Conservation (phyloP, 2,888 invertebrate species). For the Ornithoptera alexandrae region DNA sequence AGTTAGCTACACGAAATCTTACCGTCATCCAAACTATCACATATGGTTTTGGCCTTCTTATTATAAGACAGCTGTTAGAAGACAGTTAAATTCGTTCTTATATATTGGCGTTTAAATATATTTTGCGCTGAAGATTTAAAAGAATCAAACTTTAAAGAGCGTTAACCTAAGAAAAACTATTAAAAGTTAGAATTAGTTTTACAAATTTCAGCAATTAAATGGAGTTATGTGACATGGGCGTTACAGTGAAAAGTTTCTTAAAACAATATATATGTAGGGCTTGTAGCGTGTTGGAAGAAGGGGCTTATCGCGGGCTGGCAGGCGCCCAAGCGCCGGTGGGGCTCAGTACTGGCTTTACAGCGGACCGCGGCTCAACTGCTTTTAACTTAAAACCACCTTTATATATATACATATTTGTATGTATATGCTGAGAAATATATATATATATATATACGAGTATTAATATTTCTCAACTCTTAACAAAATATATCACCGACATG, state of each 20-base stretch:
- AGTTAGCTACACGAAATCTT: no score
- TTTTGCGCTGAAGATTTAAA: no score
- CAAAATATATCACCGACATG: no score
- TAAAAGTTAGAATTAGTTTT: slow-evolving; percentile 29
- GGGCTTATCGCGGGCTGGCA: slow-evolving; percentile 44
- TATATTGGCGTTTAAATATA: no score
- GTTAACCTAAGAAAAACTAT: slow-evolving; percentile 21
- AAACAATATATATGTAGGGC: slow-evolving; percentile 50
- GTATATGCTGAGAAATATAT: neutral
- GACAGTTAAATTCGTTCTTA: no score
- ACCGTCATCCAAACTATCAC: no score
- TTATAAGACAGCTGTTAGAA: no score
- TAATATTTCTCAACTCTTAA: no score
- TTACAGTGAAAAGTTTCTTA: slow-evolving; percentile 32
- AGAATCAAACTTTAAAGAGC: slow-evolving; percentile 21
- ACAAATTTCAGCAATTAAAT: slow-evolving; percentile 31
- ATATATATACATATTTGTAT: slow-evolving; percentile 24
- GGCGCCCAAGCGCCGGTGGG: slow-evolving; percentile 39
- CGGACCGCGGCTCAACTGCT: slow-evolving; percentile 52
- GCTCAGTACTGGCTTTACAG: slow-evolving; percentile 38
- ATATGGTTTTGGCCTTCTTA: no score
- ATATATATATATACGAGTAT: neutral
- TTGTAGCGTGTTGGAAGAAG: slow-evolving; percentile 42
- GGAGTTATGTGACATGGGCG: slow-evolving; percentile 19
- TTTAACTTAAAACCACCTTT: slow-evolving; percentile 47